A percentile compares a stretch with the other conserved stretches of the same genome.
phyloP scores from a whole-genome alignment of 2,113 vertebrate genomes.

The Centrocercus urophasianus region DNA sequence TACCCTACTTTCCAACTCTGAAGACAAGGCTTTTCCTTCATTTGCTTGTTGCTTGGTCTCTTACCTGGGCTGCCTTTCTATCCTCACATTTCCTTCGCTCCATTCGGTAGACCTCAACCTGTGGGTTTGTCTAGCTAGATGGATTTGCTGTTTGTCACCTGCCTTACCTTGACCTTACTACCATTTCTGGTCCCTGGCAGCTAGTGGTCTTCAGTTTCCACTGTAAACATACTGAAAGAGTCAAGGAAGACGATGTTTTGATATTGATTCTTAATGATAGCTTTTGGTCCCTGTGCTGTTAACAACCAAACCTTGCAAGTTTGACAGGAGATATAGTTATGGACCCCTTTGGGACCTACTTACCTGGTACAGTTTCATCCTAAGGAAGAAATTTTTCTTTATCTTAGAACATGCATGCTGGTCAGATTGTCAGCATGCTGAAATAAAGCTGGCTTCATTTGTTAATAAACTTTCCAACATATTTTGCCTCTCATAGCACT shows the following conservation, averaged over 20 bases:
- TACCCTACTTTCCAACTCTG: neutral
- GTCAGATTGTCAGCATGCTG: neutral
- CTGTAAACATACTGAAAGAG: neutral
- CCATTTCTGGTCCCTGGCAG: neutral
- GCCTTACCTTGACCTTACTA: neutral
- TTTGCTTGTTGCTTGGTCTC: neutral
- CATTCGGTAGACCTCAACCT: neutral
- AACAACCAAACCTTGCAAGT: neutral
- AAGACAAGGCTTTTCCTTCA: neutral
- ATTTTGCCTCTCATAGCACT: neutral
- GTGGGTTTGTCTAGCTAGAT: neutral
- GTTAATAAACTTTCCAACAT: neutral
- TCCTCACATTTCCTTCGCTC: neutral
- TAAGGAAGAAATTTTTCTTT: neutral
- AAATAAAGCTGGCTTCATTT: neutral
- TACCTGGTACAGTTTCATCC: neutral
- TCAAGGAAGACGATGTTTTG: neutral
- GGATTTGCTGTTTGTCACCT: neutral
- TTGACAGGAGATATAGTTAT: fast-evolving
- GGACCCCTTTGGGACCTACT: neutral
- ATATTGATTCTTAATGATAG: neutral
- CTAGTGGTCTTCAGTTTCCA: neutral
- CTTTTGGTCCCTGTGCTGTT: neutral
- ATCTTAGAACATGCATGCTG: neutral
- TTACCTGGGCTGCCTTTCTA: neutral